Base-by-base conservation (phyloP, 2,113 vertebrate species). In the Sylvilagus bachmani region DNA sequence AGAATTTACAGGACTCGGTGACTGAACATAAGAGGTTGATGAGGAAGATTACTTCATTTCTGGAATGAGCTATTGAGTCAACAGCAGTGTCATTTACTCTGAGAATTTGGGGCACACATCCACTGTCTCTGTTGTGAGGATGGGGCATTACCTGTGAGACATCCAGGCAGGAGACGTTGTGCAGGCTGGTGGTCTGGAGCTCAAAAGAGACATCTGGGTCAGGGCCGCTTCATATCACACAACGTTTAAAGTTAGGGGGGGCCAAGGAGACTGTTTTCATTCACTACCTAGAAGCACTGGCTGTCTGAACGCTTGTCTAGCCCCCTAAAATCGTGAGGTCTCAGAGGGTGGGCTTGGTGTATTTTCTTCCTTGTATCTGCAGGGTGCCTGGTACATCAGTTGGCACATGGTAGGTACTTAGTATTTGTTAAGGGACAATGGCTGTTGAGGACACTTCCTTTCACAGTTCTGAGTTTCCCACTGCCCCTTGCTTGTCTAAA, bases 401-500 rank as follows among this genome's bases (percentile, higher is more conserved):
- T 77, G 58, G 36, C 70, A 66, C 4, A 13, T 61, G 25, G 16
- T 29, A 86, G 70, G n/a, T 10, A 5, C 12, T 92, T 44, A 51
- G 2, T 36, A 31, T 94, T 51, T 79, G 29, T 67, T 66, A 87
- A 78, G 31, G 3, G 29, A 33, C 61, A 31, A 0, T 49, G 66
- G 36, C 61, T 22, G 3, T 33, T 4, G 12, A 13, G 61, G 51
- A 64, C 11, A 38, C 82, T n/a, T 73, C 61, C 36, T 55, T 77
- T 77, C 33, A n/a, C 38, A 51, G 70, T 53, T 80, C 51, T 61
- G 44, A 78, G 44, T 10, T 75, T 81, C 27, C 51, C 22, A 1
- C 73, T 64, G 51, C 64, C 86, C 69, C 38, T 75, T 69, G 38
- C 22, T n/a, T 82, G 31, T 89, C 86, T 88, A 31, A 92, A 94